A percentile compares a stretch with the other conserved stretches of the same genome.
Evolutionary conservation across 2,797 vertebrate genomes (phyloP).

Genomic region (Schizopygopsis pylzovi): DNA sequence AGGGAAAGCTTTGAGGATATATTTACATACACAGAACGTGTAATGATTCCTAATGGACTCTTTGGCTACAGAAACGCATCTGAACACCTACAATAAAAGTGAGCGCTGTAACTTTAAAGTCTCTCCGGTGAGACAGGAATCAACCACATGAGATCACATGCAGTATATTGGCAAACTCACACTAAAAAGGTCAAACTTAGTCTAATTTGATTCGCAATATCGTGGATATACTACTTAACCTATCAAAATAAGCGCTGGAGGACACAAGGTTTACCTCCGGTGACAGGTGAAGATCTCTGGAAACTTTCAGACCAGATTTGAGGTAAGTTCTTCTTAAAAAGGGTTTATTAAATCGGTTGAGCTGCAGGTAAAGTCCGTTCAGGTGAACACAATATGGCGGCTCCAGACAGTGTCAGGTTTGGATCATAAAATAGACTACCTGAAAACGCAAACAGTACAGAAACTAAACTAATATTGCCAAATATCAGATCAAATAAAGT

Average conservation of each 20-base stretch:
- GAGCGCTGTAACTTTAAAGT: background rate
- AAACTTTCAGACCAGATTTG: no score
- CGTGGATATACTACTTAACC: background rate
- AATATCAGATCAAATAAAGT: background rate
- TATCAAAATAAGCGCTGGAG: background rate
- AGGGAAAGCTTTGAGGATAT: no score
- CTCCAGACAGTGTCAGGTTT: background rate
- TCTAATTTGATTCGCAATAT: background rate
- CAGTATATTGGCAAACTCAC: background rate
- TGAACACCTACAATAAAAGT: background rate
- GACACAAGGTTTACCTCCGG: background rate
- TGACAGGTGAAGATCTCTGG: background rate
- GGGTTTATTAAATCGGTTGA: background rate
- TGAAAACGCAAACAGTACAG: background rate
- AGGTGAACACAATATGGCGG: background rate
- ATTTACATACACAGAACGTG: background rate
- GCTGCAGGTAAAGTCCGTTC: background rate
- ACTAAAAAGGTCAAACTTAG: background rate
- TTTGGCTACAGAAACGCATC: background rate
- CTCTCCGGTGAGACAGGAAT: background rate
- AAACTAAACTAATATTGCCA: background rate
- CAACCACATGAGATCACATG: background rate
- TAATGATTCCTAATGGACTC: background rate
- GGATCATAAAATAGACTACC: no score
- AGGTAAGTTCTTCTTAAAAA: background rate